A percentile compares a stretch with the other conserved stretches of the same genome.
Evolutionary conservation across 2,113 vertebrate genomes (phyloP).

Genomic region (Variabilichromis moorii): DNA sequence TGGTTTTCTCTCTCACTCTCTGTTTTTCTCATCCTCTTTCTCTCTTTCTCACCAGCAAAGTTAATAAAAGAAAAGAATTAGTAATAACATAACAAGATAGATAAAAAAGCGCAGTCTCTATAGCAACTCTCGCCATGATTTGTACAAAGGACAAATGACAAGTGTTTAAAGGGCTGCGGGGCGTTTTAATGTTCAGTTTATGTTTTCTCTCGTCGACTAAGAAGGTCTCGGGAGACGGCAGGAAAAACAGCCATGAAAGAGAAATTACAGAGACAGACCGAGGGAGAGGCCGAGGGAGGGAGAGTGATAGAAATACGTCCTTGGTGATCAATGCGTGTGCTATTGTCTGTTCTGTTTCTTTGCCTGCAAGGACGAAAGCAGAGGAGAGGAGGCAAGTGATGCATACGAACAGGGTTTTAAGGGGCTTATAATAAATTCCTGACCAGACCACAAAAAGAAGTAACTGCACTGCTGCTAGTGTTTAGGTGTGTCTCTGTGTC

Average conservation of each 20-base stretch:
- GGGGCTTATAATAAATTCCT: neutral
- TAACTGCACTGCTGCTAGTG: neutral
- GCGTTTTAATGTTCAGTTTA: conserved; percentile 56
- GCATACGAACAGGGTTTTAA: conserved; percentile 2
- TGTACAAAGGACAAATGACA: conserved; percentile 63
- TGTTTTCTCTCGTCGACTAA: conserved; percentile 38
- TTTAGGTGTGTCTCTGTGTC: neutral
- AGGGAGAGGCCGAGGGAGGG: conserved; percentile 24
- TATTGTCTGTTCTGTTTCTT: conserved; percentile 53
- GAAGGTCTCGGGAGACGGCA: conserved; percentile 49
- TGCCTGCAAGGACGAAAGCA: conserved; percentile 57
- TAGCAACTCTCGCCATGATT: conserved; percentile 59
- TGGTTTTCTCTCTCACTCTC: conserved; percentile 1
- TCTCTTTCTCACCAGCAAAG: conserved; percentile 17
- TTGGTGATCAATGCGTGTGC: conserved; percentile 59
- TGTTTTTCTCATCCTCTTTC: neutral
- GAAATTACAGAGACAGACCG: conserved; percentile 32
- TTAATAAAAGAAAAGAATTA: conserved; percentile 37
- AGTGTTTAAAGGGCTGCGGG: conserved; percentile 61
- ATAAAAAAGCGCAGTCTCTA: conserved; percentile 36
- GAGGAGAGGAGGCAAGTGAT: conserved; percentile 14
- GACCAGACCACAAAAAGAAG: neutral
- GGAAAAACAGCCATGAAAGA: conserved; percentile 59
- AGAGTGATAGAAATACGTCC: conserved; percentile 46
- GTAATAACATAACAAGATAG: neutral